phyloP scores from a whole-genome alignment of 2,888 invertebrate genomes.

The Allolobophora icterica region DNA sequence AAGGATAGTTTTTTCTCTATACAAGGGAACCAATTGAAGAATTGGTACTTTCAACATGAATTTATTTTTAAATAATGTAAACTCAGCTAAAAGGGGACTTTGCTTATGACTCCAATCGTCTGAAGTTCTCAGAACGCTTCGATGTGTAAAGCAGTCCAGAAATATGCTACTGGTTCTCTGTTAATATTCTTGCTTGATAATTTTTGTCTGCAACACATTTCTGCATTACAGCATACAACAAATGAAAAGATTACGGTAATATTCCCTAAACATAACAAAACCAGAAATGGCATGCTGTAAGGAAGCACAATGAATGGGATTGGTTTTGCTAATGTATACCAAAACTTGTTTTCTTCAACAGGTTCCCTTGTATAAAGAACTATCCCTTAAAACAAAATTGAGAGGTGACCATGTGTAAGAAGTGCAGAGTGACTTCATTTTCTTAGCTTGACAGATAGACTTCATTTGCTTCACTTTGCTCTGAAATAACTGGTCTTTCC shows the following conservation, averaged over 20 bases:
- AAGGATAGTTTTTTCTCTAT: too few relatives aligned
- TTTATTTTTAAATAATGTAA: too few relatives aligned
- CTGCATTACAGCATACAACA: not conserved
- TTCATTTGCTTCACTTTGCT: too few relatives aligned
- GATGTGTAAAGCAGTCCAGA: not conserved
- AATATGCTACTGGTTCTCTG: not conserved
- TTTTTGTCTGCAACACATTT: not conserved
- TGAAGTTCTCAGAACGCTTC: not conserved
- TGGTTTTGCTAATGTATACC: not conserved
- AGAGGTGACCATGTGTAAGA: too few relatives aligned
- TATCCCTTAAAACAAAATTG: too few relatives aligned
- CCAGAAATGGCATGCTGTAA: not conserved
- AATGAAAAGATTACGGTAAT: not conserved
- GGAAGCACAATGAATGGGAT: not conserved
- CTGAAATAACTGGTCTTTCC: too few relatives aligned
- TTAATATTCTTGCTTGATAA: not conserved
- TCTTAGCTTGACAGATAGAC: too few relatives aligned
- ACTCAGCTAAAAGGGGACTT: too few relatives aligned
- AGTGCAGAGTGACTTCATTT: too few relatives aligned
- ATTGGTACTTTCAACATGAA: too few relatives aligned
- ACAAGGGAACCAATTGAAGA: too few relatives aligned
- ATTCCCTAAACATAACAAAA: not conserved
- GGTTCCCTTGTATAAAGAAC: not conserved
- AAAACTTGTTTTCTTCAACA: not conserved
- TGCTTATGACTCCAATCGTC: not conserved